A percentile compares a stretch with the other conserved stretches of the same genome.
phyloP scores from a whole-genome alignment of 2,888 invertebrate genomes.

The Lucinisca nassula region DNA sequence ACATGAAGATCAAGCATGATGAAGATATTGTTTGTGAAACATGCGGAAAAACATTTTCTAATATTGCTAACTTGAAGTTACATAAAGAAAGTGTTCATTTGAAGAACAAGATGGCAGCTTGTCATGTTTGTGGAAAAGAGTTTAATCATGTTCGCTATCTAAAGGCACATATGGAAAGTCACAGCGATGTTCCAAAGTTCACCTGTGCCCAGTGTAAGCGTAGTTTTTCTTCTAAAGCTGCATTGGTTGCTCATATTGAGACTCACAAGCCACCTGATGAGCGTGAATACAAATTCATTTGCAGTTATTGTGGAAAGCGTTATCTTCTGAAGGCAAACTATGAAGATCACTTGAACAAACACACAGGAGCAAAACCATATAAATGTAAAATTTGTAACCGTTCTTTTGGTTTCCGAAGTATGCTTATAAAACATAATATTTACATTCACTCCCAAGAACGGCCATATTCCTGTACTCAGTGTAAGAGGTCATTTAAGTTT shows the following conservation, averaged over 20 bases:
- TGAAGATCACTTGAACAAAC: constrained; percentile 79
- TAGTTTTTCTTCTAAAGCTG: background rate
- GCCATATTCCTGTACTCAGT: constrained; percentile 75
- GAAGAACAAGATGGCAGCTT: constrained; percentile 44
- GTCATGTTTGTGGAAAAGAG: constrained; percentile 68
- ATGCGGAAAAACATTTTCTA: constrained; percentile 68
- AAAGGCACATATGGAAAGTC: constrained; percentile 69
- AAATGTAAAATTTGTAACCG: constrained; percentile 75
- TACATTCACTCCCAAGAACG: constrained; percentile 74
- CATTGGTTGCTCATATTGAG: constrained; percentile 73
- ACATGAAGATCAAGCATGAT: constrained; percentile 52
- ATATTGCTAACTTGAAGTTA: constrained; percentile 52
- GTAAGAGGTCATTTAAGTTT: constrained; percentile 78
- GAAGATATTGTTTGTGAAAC: constrained; percentile 59
- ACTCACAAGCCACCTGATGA: constrained; percentile 76
- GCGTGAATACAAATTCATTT: constrained; percentile 71
- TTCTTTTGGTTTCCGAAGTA: constrained; percentile 75
- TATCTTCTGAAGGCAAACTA: constrained; percentile 73
- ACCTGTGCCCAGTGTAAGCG: background rate
- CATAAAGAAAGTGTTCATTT: constrained; percentile 72
- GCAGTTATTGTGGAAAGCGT: constrained; percentile 74
- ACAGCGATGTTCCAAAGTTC: background rate
- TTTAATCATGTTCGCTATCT: constrained; percentile 71
- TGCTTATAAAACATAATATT: constrained; percentile 76
- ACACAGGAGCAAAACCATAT: constrained; percentile 79